Conservation (phyloP, 2,797 vertebrate genomes). For the Pelobates cultripes region DNA sequence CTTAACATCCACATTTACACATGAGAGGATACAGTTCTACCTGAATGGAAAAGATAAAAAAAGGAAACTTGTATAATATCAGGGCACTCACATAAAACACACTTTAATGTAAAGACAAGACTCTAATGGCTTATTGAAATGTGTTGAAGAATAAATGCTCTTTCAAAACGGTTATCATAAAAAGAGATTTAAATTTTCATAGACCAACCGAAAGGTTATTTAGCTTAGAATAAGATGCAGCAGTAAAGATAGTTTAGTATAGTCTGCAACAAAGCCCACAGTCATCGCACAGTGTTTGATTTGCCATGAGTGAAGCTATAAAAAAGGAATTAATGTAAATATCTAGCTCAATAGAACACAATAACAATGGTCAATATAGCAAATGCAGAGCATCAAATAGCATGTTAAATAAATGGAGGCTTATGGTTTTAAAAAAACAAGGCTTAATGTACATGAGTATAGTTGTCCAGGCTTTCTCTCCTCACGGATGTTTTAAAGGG, state of each 20-base stretch:
- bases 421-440: no score
- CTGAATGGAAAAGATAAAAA: constrained; percentile 35
- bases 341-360: no score
- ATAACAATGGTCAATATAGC: no score
- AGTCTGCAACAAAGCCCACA: background rate
- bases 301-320: no score
- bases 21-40: constrained; percentile 19
- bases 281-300: background rate
- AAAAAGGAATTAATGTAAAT: no score
- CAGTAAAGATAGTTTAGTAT: background rate
- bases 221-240: constrained; percentile 12
- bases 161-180: constrained; percentile 10
- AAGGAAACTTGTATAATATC: background rate
- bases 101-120: constrained; percentile 5
- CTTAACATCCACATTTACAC: constrained; percentile 30
- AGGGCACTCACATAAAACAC: constrained; percentile 4
- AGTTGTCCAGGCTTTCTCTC: no score
- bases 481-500: no score
- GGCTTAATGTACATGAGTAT: no score
- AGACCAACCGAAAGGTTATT: constrained; percentile 21
- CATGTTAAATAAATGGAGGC: no score
- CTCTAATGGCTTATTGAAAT: constrained; percentile 18
- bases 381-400: no score
- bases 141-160: background rate
- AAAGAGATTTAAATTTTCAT: constrained; percentile 19